Conservation (phyloP, 2,113 vertebrate species). For the Isichthys henryi region DNA sequence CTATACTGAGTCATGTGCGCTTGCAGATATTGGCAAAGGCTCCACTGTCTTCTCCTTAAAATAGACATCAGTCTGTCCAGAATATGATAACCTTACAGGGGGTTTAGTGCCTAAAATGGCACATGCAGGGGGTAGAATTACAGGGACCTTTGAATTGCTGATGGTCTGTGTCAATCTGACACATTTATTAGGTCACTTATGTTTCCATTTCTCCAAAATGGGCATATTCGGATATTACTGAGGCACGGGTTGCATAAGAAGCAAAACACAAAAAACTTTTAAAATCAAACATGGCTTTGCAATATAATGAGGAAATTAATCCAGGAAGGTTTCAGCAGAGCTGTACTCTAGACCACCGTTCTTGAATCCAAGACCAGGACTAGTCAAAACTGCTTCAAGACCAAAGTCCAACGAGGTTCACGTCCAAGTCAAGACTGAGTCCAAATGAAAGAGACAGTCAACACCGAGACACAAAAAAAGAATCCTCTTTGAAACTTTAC, state of each 20-base stretch:
- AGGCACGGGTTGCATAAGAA: background rate
- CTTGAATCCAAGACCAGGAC: background rate
- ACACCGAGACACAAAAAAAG: background rate
- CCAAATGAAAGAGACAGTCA: background rate
- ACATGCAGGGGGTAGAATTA: background rate
- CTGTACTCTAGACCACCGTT: background rate
- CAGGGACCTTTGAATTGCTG: background rate
- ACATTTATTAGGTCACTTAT: background rate
- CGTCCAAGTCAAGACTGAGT: background rate
- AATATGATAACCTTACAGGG: background rate
- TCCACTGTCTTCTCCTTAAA: background rate
- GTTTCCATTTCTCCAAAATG: background rate
- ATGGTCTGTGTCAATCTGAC: background rate
- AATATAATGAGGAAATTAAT: background rate
- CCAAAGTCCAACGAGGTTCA: background rate
- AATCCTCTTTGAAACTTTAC: background rate
- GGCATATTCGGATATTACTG: background rate
- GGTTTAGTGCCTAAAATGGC: background rate
- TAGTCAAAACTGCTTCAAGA: background rate
- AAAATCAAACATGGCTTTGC: background rate
- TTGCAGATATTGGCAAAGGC: background rate
- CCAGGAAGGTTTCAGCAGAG: background rate
- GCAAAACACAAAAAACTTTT: background rate
- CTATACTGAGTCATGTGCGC: background rate
- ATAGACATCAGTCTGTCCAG: background rate